phyloP scores from a whole-genome alignment of 2,113 vertebrate species.

The Seriola dumerili region DNA sequence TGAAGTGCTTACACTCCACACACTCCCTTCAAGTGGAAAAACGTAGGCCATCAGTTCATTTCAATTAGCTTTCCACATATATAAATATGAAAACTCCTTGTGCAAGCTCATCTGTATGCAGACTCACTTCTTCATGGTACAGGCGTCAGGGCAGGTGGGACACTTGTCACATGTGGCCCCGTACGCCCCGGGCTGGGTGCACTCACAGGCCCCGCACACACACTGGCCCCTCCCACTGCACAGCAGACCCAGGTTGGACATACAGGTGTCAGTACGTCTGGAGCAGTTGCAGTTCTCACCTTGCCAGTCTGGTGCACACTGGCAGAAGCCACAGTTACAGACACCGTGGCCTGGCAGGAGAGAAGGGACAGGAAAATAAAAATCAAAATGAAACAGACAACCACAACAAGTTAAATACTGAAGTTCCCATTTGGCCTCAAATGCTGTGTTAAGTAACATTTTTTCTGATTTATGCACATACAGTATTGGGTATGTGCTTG shows the following conservation, averaged over 20 bases:
- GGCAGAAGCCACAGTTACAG: slow-evolving; percentile 95
- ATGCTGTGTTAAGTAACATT: not conserved
- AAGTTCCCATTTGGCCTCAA: not conserved
- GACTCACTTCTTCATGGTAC: slow-evolving; percentile 96
- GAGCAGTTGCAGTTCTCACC: slow-evolving; percentile 97
- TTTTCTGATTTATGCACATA: not conserved
- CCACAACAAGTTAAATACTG: not conserved
- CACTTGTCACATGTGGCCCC: slow-evolving; percentile 97
- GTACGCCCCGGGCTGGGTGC: slow-evolving; percentile 94
- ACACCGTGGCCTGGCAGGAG: slow-evolving; percentile 89
- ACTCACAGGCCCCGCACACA: slow-evolving; percentile 92
- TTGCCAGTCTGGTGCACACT: slow-evolving; percentile 93
- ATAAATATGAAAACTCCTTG: not conserved
- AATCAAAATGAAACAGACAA: not conserved
- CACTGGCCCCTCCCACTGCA: slow-evolving; percentile 95
- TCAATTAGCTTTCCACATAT: not conserved
- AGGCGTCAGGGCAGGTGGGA: slow-evolving; percentile 95
- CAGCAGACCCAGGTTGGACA: slow-evolving; percentile 92
- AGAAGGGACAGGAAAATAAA: not conserved
- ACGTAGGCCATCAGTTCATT: not conserved
- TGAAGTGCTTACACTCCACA: slow-evolving; percentile 96
- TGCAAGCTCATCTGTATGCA: not conserved
- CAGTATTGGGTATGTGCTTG: not conserved
- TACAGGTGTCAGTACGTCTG: slow-evolving; percentile 92
- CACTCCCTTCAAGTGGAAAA: slow-evolving; percentile 87